A percentile compares a stretch with the other conserved stretches of the same genome.
These are phyloP conservation scores for Pandemis heparana DNA, from an alignment of 2,888 invertebrate species.

Conservation along the genomic window DNA sequence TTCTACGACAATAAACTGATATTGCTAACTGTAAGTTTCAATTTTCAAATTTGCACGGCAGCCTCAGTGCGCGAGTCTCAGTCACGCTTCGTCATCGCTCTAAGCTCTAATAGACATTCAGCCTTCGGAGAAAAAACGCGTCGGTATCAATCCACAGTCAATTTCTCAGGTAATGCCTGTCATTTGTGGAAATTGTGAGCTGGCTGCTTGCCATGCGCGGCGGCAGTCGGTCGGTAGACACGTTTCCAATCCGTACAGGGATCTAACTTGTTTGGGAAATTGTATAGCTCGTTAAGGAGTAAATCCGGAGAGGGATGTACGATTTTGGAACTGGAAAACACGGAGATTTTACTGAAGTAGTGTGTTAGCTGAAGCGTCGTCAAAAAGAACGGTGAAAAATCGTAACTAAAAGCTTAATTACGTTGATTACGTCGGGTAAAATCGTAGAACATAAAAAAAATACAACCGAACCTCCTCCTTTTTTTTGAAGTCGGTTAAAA, in stretches of 20 bases:
- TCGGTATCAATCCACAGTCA: conserved; percentile 19
- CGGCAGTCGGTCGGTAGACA: background rate
- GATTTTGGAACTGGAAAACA: background rate
- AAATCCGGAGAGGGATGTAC: background rate
- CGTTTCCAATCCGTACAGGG: conserved; percentile 31
- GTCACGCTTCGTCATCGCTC: too few species aligned
- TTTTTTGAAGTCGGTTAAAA: too few species aligned
- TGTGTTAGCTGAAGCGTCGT: too few species aligned
- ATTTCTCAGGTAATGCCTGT: conserved; percentile 13
- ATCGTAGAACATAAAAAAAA: too few species aligned
- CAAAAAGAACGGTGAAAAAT: too few species aligned
- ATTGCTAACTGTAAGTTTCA: too few species aligned
- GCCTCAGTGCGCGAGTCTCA: too few species aligned
- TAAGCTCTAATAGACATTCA: background rate
- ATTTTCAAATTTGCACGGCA: too few species aligned
- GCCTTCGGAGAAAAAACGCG: background rate
- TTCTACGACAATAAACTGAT: too few species aligned
- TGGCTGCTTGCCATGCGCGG: background rate
- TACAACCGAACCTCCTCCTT: too few species aligned
- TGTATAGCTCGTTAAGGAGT: conserved; percentile 1
- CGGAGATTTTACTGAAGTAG: background rate
- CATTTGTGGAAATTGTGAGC: conserved; percentile 12
- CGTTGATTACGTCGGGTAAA: too few species aligned
- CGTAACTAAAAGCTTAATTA: too few species aligned
- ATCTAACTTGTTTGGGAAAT: conserved; percentile 22